phyloP scores from a whole-genome alignment of 1,140 invertebrate genomes.

The Agrypnia vestita region DNA sequence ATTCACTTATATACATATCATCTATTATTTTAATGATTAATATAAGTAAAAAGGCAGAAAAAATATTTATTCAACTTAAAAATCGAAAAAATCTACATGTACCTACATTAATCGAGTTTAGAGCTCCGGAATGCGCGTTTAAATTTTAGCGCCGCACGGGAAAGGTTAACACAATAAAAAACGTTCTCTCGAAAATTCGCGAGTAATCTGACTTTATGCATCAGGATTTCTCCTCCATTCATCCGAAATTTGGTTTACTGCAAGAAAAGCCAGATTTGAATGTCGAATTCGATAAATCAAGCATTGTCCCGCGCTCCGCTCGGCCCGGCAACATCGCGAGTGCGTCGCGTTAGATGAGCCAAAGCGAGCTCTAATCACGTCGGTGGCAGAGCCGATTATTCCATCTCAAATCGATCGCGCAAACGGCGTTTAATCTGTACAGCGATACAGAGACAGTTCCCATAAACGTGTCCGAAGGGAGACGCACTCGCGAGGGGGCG shows the following conservation, averaged over 20 bases:
- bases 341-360: no score
- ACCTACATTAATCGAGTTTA: no score
- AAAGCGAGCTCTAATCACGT: no score
- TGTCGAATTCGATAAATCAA: slow-evolving; percentile 14
- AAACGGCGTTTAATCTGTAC: neutral
- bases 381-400: neutral
- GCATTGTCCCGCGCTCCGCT: neutral
- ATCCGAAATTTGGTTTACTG: slow-evolving; percentile 10
- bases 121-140: no score
- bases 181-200: neutral
- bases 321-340: neutral
- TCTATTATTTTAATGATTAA: no score
- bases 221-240: neutral
- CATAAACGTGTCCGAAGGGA: slow-evolving; percentile 32
- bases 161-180: no score
- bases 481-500: neutral
- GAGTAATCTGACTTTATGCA: neutral
- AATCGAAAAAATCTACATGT: no score
- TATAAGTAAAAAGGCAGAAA: no score
- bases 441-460: slow-evolving; percentile 9
- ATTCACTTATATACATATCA: no score
- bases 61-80: no score
- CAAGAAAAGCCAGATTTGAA: neutral
- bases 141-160: no score
- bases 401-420: neutral